Evolutionary conservation across 2,113 vertebrate species (phyloP).

Genomic region (Leucoraja erinaceus): DNA sequence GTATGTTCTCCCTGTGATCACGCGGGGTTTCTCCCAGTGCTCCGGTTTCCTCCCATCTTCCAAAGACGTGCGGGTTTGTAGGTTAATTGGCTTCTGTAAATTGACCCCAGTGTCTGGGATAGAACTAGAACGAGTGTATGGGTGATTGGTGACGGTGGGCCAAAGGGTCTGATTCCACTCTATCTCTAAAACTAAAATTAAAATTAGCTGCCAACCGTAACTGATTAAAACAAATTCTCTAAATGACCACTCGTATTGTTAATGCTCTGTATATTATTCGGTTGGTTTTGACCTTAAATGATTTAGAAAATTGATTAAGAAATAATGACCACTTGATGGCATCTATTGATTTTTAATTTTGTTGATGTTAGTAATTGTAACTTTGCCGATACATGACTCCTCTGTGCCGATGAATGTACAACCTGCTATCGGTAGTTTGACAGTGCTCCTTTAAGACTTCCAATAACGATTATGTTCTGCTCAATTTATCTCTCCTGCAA

Average conservation of each 20-base stretch:
- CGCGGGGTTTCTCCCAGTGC: too few species aligned
- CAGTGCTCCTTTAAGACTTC: not conserved
- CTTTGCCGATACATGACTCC: not conserved
- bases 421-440: not conserved
- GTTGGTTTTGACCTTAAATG: not conserved
- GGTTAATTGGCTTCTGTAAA: too few species aligned
- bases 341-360: not conserved
- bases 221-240: not conserved
- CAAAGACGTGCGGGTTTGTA: too few species aligned
- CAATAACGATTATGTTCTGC: not conserved
- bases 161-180: too few species aligned
- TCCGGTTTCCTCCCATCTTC: too few species aligned
- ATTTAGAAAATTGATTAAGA: not conserved
- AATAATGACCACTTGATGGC: not conserved
- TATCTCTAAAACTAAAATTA: too few species aligned
- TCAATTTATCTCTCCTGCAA: not conserved
- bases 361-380: not conserved
- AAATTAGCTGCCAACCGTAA: not conserved
- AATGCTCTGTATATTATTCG: not conserved
- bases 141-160: too few species aligned
- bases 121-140: too few species aligned
- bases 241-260: not conserved
- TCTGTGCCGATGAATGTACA: not conserved
- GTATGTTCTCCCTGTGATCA: too few species aligned
- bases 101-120: too few species aligned